phyloP scores from a whole-genome alignment of 2,888 invertebrate genomes.

The Lasioglossum pauxillum region DNA sequence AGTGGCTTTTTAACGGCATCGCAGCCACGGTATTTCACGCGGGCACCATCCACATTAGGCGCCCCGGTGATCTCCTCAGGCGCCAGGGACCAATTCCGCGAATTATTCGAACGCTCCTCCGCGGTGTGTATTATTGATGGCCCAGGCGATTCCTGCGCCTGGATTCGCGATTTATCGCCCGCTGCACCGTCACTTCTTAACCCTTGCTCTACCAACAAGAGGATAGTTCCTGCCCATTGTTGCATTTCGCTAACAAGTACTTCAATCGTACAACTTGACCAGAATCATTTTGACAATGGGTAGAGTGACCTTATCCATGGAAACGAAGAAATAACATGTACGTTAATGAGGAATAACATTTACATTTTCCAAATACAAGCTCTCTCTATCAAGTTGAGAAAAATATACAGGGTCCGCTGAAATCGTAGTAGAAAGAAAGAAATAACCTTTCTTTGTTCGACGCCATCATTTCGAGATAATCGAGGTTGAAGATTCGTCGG shows the following conservation, averaged over 20 bases:
- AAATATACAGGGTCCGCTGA: no score
- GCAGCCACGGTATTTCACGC: constrained; percentile 71
- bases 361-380: no score
- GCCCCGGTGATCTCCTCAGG: constrained; percentile 23
- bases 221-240: not conserved
- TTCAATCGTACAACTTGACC: no score
- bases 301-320: not conserved
- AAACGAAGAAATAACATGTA: no score
- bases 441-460: not conserved
- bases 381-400: no score
- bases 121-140: not conserved
- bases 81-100: constrained; percentile 46
- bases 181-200: not conserved
- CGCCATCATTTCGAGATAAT: no score
- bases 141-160: not conserved
- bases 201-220: not conserved
- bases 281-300: not conserved
- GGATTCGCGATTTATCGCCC: not conserved
- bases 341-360: no score
- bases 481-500: not conserved
- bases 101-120: constrained; percentile 14
- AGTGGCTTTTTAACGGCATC: constrained; percentile 62
- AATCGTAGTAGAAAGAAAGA: not conserved
- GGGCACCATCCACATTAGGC: constrained; percentile 30
- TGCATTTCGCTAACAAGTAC: not conserved